These are phyloP conservation scores for Lophotis ruficrista DNA, from an alignment of 2,113 vertebrate genomes.

Conservation along the genomic window DNA sequence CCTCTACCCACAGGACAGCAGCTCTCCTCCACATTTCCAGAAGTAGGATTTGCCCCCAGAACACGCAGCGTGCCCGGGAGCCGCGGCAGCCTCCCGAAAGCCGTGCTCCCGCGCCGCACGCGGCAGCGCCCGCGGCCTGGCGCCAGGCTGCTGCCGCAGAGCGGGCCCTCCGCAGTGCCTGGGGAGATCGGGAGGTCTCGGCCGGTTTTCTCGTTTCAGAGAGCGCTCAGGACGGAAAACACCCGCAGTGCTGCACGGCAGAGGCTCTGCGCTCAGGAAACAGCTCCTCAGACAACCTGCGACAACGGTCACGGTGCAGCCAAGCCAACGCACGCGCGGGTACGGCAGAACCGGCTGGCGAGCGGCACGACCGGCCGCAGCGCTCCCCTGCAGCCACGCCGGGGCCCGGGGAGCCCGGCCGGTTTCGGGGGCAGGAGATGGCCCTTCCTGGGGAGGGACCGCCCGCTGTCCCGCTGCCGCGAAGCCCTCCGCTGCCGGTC, in stretches of 20 bases:
- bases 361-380: background rate
- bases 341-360: background rate
- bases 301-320: background rate
- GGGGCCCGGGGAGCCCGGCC: background rate
- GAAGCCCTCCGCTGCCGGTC: background rate
- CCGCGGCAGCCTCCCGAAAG: too few species aligned
- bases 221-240: background rate
- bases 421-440: background rate
- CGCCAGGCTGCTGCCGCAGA: too few species aligned
- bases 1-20: too few species aligned
- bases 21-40: background rate
- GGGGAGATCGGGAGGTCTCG: too few species aligned
- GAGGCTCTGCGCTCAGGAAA: background rate
- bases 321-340: background rate
- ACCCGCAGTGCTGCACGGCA: too few species aligned
- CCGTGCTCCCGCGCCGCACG: too few species aligned
- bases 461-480: background rate
- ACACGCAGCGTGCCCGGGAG: too few species aligned
- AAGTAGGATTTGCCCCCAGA: too few species aligned
- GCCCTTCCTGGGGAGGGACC: background rate
- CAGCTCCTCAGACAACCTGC: background rate
- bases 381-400: background rate
- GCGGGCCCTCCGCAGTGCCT: too few species aligned
- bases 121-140: too few species aligned
- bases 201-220: too few species aligned